A percentile compares a stretch with the other conserved stretches of the same genome.
Evolutionary conservation across 1,140 invertebrate genomes (phyloP).

Genomic region (Drosophila malerkotliana): DNA sequence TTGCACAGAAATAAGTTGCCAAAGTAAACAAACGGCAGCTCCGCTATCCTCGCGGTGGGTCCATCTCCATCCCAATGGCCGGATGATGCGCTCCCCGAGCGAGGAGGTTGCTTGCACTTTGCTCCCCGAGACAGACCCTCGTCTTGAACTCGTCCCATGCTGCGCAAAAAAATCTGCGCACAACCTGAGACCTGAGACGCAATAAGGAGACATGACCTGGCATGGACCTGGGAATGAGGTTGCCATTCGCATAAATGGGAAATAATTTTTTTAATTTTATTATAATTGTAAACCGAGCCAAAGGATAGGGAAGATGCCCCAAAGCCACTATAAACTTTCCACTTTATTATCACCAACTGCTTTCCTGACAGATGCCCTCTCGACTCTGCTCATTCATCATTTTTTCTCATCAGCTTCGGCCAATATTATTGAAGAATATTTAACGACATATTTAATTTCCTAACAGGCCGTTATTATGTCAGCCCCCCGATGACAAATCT

Average conservation of each 20-base stretch:
- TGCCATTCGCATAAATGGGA: not conserved
- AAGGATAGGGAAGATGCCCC: not conserved
- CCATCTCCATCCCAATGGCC: slow-evolving; percentile 12
- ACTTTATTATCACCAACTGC: not conserved
- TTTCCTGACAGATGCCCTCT: slow-evolving; percentile 21
- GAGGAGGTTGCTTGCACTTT: slow-evolving; percentile 46
- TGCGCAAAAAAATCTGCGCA: slow-evolving; percentile 55
- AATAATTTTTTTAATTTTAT: not conserved
- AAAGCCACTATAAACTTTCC: not conserved
- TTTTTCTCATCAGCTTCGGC: slow-evolving; percentile 1
- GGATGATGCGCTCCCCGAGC: slow-evolving; percentile 21
- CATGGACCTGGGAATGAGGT: not conserved
- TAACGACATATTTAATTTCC: slow-evolving; percentile 69
- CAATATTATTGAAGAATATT: slow-evolving; percentile 47
- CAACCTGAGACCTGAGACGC: slow-evolving; percentile 33
- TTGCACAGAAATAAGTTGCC: slow-evolving; percentile 65
- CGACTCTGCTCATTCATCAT: slow-evolving; percentile 39
- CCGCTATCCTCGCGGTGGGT: slow-evolving; percentile 28
- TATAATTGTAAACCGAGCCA: not conserved
- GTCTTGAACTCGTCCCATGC: slow-evolving; percentile 39
- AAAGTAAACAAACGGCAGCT: slow-evolving; percentile 54
- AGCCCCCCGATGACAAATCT: slow-evolving; percentile 43
- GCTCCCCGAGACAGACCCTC: slow-evolving; percentile 29
- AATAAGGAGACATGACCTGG: slow-evolving; percentile 28
- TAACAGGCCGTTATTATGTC: slow-evolving; percentile 69